phyloP scores from a whole-genome alignment of 2,797 vertebrate genomes.

The Gallinago nigripennis region DNA sequence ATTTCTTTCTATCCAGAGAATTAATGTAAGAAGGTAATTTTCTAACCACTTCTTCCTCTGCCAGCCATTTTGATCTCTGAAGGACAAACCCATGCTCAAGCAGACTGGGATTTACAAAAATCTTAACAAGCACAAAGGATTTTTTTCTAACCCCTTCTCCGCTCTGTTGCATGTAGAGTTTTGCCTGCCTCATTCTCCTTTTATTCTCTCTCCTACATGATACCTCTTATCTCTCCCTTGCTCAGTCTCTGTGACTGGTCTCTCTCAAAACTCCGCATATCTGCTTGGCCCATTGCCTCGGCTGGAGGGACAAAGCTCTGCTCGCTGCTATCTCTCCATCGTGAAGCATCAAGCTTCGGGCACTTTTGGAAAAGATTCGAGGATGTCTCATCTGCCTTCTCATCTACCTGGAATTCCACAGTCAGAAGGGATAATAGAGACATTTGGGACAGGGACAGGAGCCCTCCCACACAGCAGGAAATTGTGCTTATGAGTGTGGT shows the following conservation, averaged over 20 bases:
- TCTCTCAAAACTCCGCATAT: background rate
- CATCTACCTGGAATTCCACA: background rate
- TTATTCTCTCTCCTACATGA: background rate
- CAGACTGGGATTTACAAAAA: slow-evolving; percentile 37
- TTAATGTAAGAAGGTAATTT: slow-evolving; percentile 40
- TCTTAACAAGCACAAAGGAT: slow-evolving; percentile 35
- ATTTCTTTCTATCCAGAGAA: background rate
- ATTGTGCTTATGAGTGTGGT: background rate
- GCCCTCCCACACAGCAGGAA: background rate
- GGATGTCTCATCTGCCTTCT: background rate
- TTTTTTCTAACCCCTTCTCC: slow-evolving; percentile 8
- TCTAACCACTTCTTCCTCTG: background rate
- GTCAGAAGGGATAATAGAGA: background rate
- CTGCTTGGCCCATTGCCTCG: background rate
- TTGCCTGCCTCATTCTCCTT: background rate
- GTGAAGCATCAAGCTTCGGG: background rate
- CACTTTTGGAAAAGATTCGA: background rate
- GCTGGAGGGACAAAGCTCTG: background rate
- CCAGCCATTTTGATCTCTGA: background rate
- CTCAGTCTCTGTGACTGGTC: background rate
- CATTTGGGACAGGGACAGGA: background rate
- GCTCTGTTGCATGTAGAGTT: background rate
- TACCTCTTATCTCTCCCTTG: background rate
- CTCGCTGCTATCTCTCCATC: background rate
- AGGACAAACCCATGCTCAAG: background rate